Conservation (phyloP, 2,797 vertebrate species). For the Stomatorhinus walkeri region DNA sequence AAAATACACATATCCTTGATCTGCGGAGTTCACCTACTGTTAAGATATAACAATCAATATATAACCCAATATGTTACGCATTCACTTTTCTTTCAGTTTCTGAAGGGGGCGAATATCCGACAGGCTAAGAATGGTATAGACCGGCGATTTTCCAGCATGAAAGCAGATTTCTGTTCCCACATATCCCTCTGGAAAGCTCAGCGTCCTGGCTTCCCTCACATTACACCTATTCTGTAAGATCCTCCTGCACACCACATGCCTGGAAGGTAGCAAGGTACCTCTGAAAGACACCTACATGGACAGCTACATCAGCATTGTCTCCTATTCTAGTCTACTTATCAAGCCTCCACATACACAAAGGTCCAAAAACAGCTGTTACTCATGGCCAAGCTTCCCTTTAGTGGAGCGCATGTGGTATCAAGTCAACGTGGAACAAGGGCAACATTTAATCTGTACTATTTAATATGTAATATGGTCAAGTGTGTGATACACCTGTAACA, state of each 20-base stretch:
- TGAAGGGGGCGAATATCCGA: background rate
- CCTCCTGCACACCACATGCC: background rate
- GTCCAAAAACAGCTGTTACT: background rate
- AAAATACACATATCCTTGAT: background rate
- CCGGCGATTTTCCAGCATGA: background rate
- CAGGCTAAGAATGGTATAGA: background rate
- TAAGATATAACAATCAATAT: background rate
- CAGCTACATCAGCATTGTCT: background rate
- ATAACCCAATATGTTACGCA: background rate
- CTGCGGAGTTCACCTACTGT: background rate
- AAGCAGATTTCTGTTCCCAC: conserved; percentile 1
- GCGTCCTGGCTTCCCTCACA: background rate
- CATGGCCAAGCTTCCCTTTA: background rate
- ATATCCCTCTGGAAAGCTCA: background rate
- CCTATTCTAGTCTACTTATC: background rate
- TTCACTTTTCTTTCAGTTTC: background rate
- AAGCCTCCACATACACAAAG: background rate
- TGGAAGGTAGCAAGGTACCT: background rate
- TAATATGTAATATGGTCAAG: background rate
- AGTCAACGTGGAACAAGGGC: background rate
- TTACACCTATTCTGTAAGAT: background rate
- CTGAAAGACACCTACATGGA: background rate
- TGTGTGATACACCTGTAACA: background rate
- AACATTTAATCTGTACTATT: background rate
- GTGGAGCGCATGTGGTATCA: background rate